Evolutionary conservation across 2,113 vertebrate species (phyloP).

Genomic region (Desmodus rotundus): DNA sequence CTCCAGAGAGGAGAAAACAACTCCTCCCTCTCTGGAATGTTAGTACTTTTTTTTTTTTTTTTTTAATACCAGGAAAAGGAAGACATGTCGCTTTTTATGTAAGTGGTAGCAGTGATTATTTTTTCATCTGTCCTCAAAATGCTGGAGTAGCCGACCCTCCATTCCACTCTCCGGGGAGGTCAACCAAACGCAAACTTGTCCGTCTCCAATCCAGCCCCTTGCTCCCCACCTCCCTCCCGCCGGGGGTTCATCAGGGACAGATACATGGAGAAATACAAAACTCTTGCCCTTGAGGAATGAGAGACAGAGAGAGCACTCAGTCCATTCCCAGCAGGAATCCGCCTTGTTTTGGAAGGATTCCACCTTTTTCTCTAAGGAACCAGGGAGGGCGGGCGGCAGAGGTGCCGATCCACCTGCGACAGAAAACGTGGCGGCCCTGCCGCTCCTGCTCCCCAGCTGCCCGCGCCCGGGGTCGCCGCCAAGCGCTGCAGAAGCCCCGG

Average conservation of each 20-base stretch:
- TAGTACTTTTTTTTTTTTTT: background rate
- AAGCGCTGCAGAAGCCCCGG: background rate
- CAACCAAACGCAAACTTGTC: constrained; percentile 42
- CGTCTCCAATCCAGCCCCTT: background rate
- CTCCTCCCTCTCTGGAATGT: constrained; percentile 56
- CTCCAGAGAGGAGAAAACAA: constrained; percentile 49
- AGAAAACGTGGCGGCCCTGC: background rate
- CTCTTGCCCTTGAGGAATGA: background rate
- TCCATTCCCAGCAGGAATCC: background rate
- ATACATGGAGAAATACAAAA: background rate
- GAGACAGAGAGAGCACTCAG: background rate
- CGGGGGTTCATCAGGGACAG: background rate
- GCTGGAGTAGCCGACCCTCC: too few species aligned
- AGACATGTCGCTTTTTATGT: constrained; percentile 59
- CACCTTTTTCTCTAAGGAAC: background rate
- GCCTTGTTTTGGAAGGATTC: background rate
- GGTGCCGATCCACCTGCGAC: background rate
- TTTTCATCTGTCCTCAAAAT: constrained; percentile 54
- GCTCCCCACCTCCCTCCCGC: background rate
- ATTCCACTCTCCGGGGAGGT: background rate
- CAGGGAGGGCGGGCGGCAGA: background rate
- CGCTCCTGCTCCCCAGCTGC: background rate
- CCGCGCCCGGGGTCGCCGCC: background rate
- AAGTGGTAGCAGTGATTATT: constrained; percentile 53
- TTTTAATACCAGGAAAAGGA: constrained; percentile 42